Evolutionary conservation across 2,888 invertebrate species (phyloP), one percentile per base, ranked within the genome.

Genomic region (Agrochola litura): DNA sequence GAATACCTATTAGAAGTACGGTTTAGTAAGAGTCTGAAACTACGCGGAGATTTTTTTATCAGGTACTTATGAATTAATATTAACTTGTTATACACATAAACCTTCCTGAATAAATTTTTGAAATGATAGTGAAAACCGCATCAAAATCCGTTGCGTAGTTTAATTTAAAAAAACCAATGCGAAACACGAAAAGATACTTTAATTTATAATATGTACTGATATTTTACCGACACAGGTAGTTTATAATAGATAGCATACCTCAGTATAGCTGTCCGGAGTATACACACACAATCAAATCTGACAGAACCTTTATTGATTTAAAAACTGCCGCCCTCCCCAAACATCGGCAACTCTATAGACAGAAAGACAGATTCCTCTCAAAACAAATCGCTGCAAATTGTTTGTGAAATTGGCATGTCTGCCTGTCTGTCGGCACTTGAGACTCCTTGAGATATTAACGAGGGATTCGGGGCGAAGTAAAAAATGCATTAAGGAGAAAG

Each of bases 341-440:
- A 37, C 22, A 63, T 37, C 8, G 37, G 5, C 30, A 43, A n/a
- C 19, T 37, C 3, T 25, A 60, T 25, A 69, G 6, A 22, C 10
- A 60, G 9, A 41, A n/a, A 60, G 8, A 74, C 16, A 22, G 16
- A 37, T 73, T 12, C 10, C 60, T 54, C 22, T 63, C 46, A 41
- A 30, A 46, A 60, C 22, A 67, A 68, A 60, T 75, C 19, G 19
- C 14, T 49, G 30, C 12, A 69, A 78, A 73, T 78, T 69, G 37
- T 72, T 65, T 73, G 60, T 72, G n/a, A 66, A 78, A 69, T 58
- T 68, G n/a, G 9, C 58, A n/a, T 68, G 8, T 65, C 37, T 65
- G 49, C 9, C 30, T 56, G 58, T 56, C 30, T 25, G 49, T 58
- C 61, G 19, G 60, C 49, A 60, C 14, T 63, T 54, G 14, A 58